Evolutionary conservation across 2,888 invertebrate species (phyloP).

Genomic region (Hesperia comma): DNA sequence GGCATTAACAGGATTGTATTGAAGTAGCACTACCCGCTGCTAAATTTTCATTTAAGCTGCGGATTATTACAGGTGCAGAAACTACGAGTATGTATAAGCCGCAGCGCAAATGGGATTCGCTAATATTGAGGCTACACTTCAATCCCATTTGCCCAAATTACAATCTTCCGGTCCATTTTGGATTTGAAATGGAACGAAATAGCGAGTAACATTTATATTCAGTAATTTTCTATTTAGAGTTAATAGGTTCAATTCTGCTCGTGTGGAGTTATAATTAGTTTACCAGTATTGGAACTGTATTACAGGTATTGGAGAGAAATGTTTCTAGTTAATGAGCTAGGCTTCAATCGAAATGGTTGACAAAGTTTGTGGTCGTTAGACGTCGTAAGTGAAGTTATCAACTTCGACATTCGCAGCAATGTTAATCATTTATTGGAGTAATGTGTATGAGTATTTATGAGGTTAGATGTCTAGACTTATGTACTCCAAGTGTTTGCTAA

Average conservation of each 20-base stretch:
- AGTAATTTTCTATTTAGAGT: conserved; percentile 9
- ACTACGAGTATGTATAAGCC: conserved; percentile 25
- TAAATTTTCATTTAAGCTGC: neutral
- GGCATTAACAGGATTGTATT: neutral
- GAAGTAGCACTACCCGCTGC: neutral
- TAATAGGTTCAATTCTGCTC: neutral
- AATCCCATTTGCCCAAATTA: conserved; percentile 35
- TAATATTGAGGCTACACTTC: conserved; percentile 27
- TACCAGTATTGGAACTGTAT: neutral
- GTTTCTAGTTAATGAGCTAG: neutral
- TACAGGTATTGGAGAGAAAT: neutral
- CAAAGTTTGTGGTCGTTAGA: neutral
- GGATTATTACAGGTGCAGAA: conserved; percentile 7
- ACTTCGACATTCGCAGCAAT: too few relatives aligned
- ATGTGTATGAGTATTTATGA: too few relatives aligned
- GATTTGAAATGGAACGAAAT: conserved; percentile 21
- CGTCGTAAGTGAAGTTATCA: too few relatives aligned
- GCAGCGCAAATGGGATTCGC: conserved; percentile 23
- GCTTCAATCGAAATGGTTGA: neutral
- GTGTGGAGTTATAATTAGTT: neutral
- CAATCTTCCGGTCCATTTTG: conserved; percentile 33
- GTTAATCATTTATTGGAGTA: too few relatives aligned
- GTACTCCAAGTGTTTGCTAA: too few relatives aligned
- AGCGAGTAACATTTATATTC: conserved; percentile 21
- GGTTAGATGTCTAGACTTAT: too few relatives aligned